A percentile compares a stretch with the other conserved stretches of the same genome.
These are phyloP conservation scores for Phylloscopus collybita DNA, from an alignment of 2,797 vertebrate species.

Conservation along the genomic window DNA sequence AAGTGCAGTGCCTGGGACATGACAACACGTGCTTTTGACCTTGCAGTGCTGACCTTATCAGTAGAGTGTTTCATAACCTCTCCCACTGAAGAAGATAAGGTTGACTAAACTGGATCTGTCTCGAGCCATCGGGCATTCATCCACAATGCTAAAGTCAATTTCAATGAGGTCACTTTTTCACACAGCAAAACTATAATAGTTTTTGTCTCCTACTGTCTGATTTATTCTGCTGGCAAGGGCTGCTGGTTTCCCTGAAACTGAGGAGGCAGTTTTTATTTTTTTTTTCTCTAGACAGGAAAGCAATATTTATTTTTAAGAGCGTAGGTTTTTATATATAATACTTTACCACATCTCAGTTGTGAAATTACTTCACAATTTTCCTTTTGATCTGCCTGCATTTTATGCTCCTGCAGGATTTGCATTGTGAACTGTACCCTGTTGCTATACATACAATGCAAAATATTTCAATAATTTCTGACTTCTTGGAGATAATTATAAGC, in stretches of 20 bases:
- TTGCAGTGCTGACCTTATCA: conserved; percentile 44
- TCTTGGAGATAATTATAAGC: conserved; percentile 61
- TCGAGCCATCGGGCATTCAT: conserved; percentile 56
- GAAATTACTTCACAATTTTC: not conserved
- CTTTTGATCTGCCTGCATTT: conserved; percentile 19
- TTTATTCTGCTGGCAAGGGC: conserved; percentile 66
- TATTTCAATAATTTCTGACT: conserved; percentile 42
- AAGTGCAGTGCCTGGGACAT: not conserved
- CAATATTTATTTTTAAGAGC: not conserved
- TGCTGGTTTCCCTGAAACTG: conserved; percentile 33
- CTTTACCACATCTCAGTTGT: not conserved
- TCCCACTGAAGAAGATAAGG: conserved; percentile 45
- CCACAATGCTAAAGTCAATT: conserved; percentile 60
- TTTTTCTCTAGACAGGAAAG: not conserved
- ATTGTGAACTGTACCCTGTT: conserved; percentile 12
- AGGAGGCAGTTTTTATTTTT: not conserved
- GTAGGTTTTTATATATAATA: not conserved
- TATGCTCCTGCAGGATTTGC: conserved; percentile 11
- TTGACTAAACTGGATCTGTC: conserved; percentile 65
- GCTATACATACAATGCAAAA: conserved; percentile 20
- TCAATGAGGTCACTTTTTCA: conserved; percentile 63
- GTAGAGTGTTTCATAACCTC: conserved; percentile 48
- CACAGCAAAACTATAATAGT: conserved; percentile 42
- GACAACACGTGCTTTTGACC: conserved; percentile 12
- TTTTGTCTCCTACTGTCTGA: conserved; percentile 71